A percentile compares a stretch with the other conserved stretches of the same genome.
Conservation (phyloP, 2,797 vertebrate genomes). For the Gephyroberyx darwinii region DNA sequence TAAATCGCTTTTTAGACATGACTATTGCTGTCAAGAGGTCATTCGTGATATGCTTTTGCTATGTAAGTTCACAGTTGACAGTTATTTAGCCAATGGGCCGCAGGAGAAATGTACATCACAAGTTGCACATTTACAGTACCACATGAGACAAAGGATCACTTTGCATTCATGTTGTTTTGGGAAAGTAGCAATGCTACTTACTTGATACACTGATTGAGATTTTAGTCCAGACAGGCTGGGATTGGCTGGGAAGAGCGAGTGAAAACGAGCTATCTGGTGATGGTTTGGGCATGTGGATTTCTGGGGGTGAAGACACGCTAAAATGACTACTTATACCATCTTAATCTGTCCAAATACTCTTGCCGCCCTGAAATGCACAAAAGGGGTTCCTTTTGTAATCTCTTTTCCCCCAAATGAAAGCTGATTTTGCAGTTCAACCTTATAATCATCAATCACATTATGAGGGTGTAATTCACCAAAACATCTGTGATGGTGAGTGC, state of each 20-base stretch:
- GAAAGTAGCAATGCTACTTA: too few species aligned
- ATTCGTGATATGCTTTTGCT: too few species aligned
- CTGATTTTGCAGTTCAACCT: background rate
- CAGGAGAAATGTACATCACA: too few species aligned
- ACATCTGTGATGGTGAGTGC: conserved; percentile 1
- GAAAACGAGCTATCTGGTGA: background rate
- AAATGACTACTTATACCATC: background rate
- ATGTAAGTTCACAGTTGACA: too few species aligned
- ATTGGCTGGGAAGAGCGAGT: too few species aligned
- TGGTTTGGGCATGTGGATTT: background rate
- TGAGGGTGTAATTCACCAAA: conserved; percentile 3
- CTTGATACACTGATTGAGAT: too few species aligned
- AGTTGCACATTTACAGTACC: too few species aligned
- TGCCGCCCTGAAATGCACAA: background rate
- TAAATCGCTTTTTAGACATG: background rate
- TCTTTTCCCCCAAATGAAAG: background rate
- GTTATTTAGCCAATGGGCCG: too few species aligned
- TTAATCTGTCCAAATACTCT: background rate
- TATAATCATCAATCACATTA: background rate
- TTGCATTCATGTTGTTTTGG: too few species aligned
- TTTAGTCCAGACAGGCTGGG: too few species aligned
- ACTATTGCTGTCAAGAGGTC: too few species aligned
- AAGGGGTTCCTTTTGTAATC: background rate
- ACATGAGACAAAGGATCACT: too few species aligned
- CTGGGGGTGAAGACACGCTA: background rate